Base-by-base conservation (phyloP, 1,140 invertebrate species). In the Trichoplusia ni region DNA sequence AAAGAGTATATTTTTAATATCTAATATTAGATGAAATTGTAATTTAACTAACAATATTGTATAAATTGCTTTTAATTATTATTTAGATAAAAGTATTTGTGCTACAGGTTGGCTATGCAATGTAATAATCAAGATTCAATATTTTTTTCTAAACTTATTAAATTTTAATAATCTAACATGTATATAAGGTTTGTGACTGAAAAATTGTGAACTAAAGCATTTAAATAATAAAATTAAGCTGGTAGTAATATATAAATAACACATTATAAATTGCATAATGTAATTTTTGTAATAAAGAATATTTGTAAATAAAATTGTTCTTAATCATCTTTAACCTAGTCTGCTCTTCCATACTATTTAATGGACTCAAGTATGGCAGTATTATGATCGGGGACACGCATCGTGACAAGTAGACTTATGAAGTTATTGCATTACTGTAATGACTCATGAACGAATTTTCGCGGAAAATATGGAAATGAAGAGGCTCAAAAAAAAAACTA, bases 31-130 rank as follows among this genome's bases (percentile, higher is more conserved):
- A 18, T 31, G 13, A 49, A 49, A 49, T 18, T 49, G 27, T 33
- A 35, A 49, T 51, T 49, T 33, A 31, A 31, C 13, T 31, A 31
- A 8, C 9, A 7, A 14, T 25, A 11, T 21, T 31, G 25, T 33
- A 51, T 51, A 18, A 33, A 33, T 51, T 33, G 47, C 13, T 14
- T 16, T n/a, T n/a, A n/a, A n/a, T n/a, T 14, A 14, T 56, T 38
- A 33, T 54, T 19, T 38, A 40, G 9, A 35, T 42, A 25, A 9
- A 25, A 18, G 6, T 27, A 21, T 18, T 46, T 33, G 0, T 35
- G 56, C 56, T 60, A 60, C 56, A 46, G 56, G 56, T 46, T 60
- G 56, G 56, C 56, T 51, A n/a, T 8, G 16, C 8, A 16, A 33
- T 16, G 11, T 6, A 23, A 6, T 25, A 8, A n/a, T 11, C 13